Evolutionary conservation across 2,888 invertebrate species (phyloP), one percentile per base, ranked within the genome.

Genomic region (Ametastegia equiseti): DNA sequence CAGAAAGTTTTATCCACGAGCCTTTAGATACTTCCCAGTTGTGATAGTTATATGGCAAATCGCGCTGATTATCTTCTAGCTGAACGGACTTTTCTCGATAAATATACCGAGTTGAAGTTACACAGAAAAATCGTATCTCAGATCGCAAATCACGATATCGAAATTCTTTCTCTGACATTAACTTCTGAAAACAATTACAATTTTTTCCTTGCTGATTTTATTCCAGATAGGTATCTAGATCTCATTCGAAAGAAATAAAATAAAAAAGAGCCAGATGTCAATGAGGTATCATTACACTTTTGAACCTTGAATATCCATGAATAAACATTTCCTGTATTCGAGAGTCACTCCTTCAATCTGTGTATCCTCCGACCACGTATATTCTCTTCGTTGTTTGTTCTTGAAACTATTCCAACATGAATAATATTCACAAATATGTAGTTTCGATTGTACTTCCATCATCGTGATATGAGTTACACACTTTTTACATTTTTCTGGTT

Each of bases 261-360:
- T n/a, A 60, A 60, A 27, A 60, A 30, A 60, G 54, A n/a, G n/a
- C n/a, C n/a, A n/a, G n/a, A 9, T 60, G 60, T 19, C 15, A 47
- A 15, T n/a, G 19, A 54, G 4, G 60, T 60, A 30, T 27, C 30
- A 60, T 30, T 60, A 30, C 60, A 60, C 60, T 30, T 60, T 30
- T 60, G 13, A 15, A 60, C 30, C 60, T 23, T 5, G 30, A 60
- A 60, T 30, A 60, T n/a, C 15, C 13, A 60, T 60, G 60, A 60
- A 60, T 60, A 60, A 60, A 30, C 27, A 60, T 60, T 60, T 60
- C 30, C 60, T 60, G 15, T 60, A 60, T 60, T 30, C 27, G 30
- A 30, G 15, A 60, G 60, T 60, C 30, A 60, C 60, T 60, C 30
- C 60, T 60, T 15, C 60, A 60, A 57, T 23, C 27, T 13, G 57